A percentile compares a stretch with the other conserved stretches of the same genome.
Evolutionary conservation across 2,888 invertebrate species (phyloP).

Genomic region (Erebia ligea): DNA sequence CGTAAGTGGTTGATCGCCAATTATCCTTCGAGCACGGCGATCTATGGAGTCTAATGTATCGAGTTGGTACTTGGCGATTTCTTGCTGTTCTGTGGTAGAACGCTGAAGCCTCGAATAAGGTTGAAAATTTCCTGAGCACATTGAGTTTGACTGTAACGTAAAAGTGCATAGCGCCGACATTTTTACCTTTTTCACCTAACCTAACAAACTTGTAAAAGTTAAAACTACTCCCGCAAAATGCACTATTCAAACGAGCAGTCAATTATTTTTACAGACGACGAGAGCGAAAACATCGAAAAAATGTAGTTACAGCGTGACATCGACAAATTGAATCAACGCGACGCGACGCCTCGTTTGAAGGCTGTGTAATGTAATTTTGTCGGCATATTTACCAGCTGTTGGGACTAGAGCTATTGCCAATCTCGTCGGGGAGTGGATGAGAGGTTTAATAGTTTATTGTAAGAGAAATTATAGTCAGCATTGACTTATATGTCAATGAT

Average conservation of each 20-base stretch:
- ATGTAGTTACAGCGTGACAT: not conserved
- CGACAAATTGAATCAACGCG: constrained; percentile 10
- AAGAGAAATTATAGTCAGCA: not conserved
- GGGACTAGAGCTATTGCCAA: not conserved
- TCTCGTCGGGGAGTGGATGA: not conserved
- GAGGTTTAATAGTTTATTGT: not conserved
- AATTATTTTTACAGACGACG: not conserved
- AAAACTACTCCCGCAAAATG: not conserved
- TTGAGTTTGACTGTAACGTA: no score
- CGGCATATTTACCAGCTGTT: constrained; percentile 2
- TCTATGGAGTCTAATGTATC: no score
- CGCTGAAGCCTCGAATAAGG: no score
- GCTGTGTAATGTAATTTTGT: not conserved
- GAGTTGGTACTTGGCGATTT: no score
- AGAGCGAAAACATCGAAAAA: not conserved
- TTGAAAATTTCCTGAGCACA: no score
- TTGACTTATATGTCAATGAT: no score
- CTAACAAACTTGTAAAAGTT: not conserved
- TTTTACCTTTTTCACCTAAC: no score
- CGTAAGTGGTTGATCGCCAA: no score
- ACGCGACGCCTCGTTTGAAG: constrained; percentile 1
- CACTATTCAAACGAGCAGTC: not conserved
- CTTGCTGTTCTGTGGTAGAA: no score
- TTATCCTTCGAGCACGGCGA: no score
- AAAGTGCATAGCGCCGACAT: no score